phyloP scores from a whole-genome alignment of 2,888 invertebrate species.

The Mantis religiosa region DNA sequence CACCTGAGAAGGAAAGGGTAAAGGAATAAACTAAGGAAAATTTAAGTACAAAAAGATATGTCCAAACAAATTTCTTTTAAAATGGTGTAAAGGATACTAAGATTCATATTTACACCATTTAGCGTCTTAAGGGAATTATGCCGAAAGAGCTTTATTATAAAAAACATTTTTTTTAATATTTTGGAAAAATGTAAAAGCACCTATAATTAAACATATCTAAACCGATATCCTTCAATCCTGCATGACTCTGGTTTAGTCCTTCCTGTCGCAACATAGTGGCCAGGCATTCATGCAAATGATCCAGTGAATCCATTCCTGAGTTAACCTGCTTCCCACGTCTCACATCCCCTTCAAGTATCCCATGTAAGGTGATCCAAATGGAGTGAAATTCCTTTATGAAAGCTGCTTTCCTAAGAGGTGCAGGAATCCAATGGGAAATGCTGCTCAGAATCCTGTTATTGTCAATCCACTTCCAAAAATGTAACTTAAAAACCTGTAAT shows the following conservation, averaged over 20 bases:
- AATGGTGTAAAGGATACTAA: background rate
- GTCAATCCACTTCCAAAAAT: background rate
- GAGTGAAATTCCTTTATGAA: background rate
- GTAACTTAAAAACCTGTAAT: background rate
- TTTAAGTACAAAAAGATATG: background rate
- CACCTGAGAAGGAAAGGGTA: too few species aligned
- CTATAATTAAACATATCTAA: background rate
- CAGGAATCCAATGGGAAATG: conserved; percentile 11
- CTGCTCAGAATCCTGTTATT: conserved; percentile 1
- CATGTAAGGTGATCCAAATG: background rate
- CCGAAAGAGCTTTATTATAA: background rate
- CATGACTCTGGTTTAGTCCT: background rate
- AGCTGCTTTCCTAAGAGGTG: too few species aligned
- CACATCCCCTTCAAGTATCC: background rate
- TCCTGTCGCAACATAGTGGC: background rate
- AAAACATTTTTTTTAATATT: background rate
- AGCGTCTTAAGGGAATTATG: background rate
- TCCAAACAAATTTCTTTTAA: background rate
- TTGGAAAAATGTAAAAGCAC: background rate
- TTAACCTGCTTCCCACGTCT: background rate
- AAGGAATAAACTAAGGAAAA: background rate
- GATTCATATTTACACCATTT: background rate
- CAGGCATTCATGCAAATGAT: background rate
- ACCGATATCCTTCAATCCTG: background rate
- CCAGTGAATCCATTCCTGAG: background rate